These are phyloP conservation scores for Ceriagrion tenellum DNA, from an alignment of 2,888 invertebrate species.

Conservation along the genomic window DNA sequence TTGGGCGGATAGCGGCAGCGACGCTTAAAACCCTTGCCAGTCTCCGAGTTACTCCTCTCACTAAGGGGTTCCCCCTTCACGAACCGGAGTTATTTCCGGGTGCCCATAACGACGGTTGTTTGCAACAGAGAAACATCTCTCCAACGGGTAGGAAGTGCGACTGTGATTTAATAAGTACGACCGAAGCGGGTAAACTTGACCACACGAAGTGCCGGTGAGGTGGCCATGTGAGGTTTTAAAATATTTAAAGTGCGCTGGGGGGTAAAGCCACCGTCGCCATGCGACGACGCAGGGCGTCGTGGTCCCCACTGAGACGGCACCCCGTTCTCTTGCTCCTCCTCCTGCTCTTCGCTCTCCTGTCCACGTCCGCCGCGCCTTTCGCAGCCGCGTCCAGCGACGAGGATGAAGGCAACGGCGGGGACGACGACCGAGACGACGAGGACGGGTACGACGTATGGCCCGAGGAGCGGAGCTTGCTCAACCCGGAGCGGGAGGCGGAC, in stretches of 20 bases:
- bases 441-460: slow-evolving; percentile 59
- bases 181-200: neutral
- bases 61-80: neutral
- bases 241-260: neutral
- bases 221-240: slow-evolving; percentile 47
- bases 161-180: neutral
- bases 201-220: slow-evolving; percentile 28
- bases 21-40: neutral
- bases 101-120: neutral
- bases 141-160: neutral
- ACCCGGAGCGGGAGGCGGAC: slow-evolving; percentile 42
- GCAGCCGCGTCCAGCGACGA: slow-evolving; percentile 11
- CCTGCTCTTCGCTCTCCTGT: slow-evolving; percentile 11
- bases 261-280: slow-evolving; percentile 25
- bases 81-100: neutral
- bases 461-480: slow-evolving; percentile 51
- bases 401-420: slow-evolving; percentile 20
- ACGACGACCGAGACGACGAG: slow-evolving; percentile 47
- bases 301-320: slow-evolving; percentile 38
- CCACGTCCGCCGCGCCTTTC: slow-evolving; percentile 1
- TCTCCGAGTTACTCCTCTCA: neutral
- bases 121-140: neutral
- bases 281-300: slow-evolving; percentile 59
- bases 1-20: neutral
- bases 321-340: slow-evolving; percentile 28